These are phyloP conservation scores for Mellivora capensis DNA, from an alignment of 2,113 vertebrate species.

Conservation along the genomic window DNA sequence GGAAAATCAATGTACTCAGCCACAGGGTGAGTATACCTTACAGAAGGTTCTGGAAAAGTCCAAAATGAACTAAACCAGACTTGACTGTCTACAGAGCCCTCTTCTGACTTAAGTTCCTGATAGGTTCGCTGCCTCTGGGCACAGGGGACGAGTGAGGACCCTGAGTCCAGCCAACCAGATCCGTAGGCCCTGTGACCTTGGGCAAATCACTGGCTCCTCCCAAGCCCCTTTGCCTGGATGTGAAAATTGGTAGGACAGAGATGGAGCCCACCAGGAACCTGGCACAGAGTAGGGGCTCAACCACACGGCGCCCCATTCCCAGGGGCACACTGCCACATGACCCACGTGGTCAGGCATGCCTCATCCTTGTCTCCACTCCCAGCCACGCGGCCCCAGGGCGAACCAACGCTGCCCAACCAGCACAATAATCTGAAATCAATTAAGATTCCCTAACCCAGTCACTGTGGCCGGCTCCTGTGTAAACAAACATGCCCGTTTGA, in stretches of 20 bases:
- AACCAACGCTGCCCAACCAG: rapidly evolving
- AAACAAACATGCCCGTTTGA: background rate
- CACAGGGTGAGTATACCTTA: rapidly evolving
- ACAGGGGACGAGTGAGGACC: background rate
- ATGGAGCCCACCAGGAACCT: background rate
- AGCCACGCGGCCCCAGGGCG: rapidly evolving
- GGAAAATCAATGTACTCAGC: background rate
- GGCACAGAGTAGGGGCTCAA: background rate
- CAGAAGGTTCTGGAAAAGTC: background rate
- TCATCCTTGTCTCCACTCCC: rapidly evolving
- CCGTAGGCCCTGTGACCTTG: background rate
- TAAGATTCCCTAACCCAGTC: background rate
- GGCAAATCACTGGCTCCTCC: rapidly evolving
- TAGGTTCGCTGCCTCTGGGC: background rate
- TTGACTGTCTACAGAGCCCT: background rate
- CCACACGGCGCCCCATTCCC: rapidly evolving
- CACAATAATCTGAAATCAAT: background rate
- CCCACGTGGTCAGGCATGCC: rapidly evolving
- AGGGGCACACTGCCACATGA: rapidly evolving
- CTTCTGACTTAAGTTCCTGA: background rate
- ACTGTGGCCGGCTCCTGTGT: background rate
- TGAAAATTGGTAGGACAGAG: background rate
- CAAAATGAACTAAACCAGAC: background rate
- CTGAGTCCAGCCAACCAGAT: background rate
- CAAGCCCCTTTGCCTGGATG: background rate